Evolutionary conservation across 2,888 invertebrate species (phyloP), one percentile per base, ranked within the genome.

Genomic region (Drosophila meridiana): DNA sequence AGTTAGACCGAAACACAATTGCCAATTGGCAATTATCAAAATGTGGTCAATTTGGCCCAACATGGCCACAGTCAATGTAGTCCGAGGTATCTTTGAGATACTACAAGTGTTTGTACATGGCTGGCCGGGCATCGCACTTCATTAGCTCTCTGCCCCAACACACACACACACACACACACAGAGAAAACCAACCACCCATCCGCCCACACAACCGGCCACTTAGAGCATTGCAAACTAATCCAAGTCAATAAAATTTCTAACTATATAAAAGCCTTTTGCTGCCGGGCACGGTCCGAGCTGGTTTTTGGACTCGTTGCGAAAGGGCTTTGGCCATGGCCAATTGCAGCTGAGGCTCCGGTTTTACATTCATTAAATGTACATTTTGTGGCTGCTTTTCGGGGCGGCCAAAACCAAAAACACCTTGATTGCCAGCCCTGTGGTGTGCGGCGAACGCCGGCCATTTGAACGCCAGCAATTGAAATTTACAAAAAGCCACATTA

Each of bases 401-500:
- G 69, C 67, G 58, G 52, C 43, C 58, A 73, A 34, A 52, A 11
- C 34, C 45, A 56, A 66, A 78, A 70, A 78, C 80, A 80, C 76
- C 76, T 78, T 72, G 76, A 66, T 80, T 76, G 77, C 69, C 69
- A 69, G 50, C 58, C 50, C 64, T 78, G 65, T 32, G 65, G 65
- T 59, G 42, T 57, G 55, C 42, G 55, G 38, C 26, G 36, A 3
- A 26, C 6, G 14, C 34, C 40, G 57, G 53, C 62, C 56, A 64
- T 68, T 70, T 69, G 20, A 43, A 20, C 20, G 63, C 48, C 56
- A 53, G 70, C 85, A 85, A 85, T 89, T 89, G 82, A 87, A 82
- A 84, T 87, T 82, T 88, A 78, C 83, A 75, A 71, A 89, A 80
- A 82, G 87, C 85, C 87, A 83, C 80, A 83, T 85, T 83, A 87